Evolutionary conservation across 1,140 invertebrate species (phyloP).

Genomic region (Probaryconus sp.): DNA sequence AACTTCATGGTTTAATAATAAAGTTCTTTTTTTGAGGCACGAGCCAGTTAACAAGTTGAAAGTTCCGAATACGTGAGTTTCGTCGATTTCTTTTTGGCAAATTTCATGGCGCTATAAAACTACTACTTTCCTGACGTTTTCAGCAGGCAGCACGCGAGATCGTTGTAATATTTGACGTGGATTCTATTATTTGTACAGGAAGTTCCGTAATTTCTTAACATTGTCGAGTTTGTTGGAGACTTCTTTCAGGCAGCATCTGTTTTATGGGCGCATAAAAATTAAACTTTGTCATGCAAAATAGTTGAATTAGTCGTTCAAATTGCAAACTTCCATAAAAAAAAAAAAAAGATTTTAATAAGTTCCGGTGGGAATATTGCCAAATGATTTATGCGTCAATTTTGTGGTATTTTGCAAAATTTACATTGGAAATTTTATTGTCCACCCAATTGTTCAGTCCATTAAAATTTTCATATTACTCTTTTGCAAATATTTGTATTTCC

Average conservation of each 20-base stretch:
- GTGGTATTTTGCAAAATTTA: no score
- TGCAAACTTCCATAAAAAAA: no score
- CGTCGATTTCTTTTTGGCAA: slow-evolving; percentile 31
- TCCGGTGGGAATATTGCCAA: no score
- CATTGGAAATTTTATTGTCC: no score
- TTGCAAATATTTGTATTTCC: no score
- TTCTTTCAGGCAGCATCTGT: neutral
- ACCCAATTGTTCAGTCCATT: no score
- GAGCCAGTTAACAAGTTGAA: slow-evolving; percentile 22
- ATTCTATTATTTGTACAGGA: slow-evolving; percentile 43
- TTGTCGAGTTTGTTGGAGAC: slow-evolving; percentile 4
- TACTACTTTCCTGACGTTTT: slow-evolving; percentile 29
- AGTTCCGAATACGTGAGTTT: slow-evolving; percentile 16
- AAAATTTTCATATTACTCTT: no score
- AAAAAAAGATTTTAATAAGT: no score
- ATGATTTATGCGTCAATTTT: no score
- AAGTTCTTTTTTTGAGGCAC: slow-evolving; percentile 8
- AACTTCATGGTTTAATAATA: slow-evolving; percentile 28
- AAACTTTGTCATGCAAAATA: slow-evolving; percentile 32
- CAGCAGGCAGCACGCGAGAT: slow-evolving; percentile 22
- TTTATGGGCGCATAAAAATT: slow-evolving; percentile 27
- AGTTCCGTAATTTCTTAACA: slow-evolving; percentile 18
- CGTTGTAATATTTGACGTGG: slow-evolving; percentile 36
- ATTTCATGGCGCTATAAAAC: slow-evolving; percentile 34
- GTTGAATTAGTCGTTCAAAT: neutral